Evolutionary conservation across 2,888 invertebrate species (phyloP).

Genomic region (Hyles lineata): DNA sequence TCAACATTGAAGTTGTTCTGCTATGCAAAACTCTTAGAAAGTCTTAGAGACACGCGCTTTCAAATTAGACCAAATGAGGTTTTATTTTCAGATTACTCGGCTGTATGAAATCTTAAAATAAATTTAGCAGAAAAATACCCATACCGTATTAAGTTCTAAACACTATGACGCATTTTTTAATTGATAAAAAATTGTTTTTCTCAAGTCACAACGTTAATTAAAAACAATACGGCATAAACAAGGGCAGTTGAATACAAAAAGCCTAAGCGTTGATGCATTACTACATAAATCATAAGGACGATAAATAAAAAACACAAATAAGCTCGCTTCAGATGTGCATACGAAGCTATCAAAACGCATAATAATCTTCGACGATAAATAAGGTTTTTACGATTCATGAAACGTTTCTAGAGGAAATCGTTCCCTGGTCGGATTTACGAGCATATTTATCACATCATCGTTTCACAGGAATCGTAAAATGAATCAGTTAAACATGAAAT

Average conservation of each 20-base stretch:
- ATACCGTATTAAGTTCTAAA: too few relatives aligned
- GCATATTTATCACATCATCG: constrained; percentile 59
- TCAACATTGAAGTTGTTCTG: constrained; percentile 27
- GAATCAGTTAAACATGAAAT: constrained; percentile 47
- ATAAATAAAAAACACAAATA: neutral
- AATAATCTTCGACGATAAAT: constrained; percentile 38
- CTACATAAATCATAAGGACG: neutral
- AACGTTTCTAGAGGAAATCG: constrained; percentile 55
- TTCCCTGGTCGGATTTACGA: constrained; percentile 52
- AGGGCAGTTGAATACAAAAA: neutral
- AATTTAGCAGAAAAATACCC: neutral
- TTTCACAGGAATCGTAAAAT: constrained; percentile 61
- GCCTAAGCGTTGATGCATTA: neutral
- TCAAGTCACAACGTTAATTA: too few relatives aligned
- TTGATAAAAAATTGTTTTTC: neutral
- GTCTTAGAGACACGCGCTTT: neutral
- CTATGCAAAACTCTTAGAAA: constrained; percentile 27
- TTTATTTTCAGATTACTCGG: neutral
- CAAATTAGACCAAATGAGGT: neutral
- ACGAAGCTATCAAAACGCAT: constrained; percentile 10
- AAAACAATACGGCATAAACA: neutral
- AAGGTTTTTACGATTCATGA: constrained; percentile 62
- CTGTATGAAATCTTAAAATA: neutral
- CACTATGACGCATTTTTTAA: too few relatives aligned
- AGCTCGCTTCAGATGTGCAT: constrained; percentile 4